Conservation (phyloP, 2,888 invertebrate species). For the Tipula helvola region DNA sequence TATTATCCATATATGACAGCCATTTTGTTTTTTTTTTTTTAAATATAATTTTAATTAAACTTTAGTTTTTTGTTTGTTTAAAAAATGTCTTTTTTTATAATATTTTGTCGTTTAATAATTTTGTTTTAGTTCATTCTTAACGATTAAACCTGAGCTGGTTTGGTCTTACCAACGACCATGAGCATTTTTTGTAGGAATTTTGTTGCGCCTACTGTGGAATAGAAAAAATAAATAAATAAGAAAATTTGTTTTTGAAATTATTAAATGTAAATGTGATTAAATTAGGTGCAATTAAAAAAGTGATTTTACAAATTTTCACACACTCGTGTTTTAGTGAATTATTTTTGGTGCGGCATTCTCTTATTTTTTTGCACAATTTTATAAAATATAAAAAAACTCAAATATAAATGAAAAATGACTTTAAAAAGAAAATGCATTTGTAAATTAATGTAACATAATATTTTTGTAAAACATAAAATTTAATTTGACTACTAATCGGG, state of each 20-base stretch:
- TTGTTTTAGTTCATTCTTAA: not conserved
- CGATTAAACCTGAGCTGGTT: conserved; percentile 52
- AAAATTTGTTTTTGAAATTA: too few relatives aligned
- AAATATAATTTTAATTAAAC: not conserved
- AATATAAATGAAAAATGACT: too few relatives aligned
- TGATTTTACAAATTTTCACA: too few relatives aligned
- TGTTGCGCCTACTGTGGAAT: conserved; percentile 40
- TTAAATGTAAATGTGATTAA: conserved; percentile 29
- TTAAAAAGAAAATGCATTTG: too few relatives aligned
- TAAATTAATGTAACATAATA: too few relatives aligned
- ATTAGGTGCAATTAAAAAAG: conserved; percentile 33
- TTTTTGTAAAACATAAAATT: too few relatives aligned
- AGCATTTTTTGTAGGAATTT: conserved; percentile 55
- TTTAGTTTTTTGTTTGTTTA: not conserved
- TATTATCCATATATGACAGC: not conserved
- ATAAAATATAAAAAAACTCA: too few relatives aligned
- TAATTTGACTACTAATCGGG: too few relatives aligned
- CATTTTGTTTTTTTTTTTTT: not conserved
- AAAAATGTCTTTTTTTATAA: not conserved
- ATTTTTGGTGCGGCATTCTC: too few relatives aligned
- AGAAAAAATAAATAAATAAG: conserved; percentile 15
- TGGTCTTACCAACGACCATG: conserved; percentile 60
- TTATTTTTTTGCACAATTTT: too few relatives aligned
- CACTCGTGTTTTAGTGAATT: too few relatives aligned
- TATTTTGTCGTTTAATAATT: not conserved